These are phyloP conservation scores for Peucedramus taeniatus DNA, from an alignment of 2,113 vertebrate genomes.

Conservation along the genomic window DNA sequence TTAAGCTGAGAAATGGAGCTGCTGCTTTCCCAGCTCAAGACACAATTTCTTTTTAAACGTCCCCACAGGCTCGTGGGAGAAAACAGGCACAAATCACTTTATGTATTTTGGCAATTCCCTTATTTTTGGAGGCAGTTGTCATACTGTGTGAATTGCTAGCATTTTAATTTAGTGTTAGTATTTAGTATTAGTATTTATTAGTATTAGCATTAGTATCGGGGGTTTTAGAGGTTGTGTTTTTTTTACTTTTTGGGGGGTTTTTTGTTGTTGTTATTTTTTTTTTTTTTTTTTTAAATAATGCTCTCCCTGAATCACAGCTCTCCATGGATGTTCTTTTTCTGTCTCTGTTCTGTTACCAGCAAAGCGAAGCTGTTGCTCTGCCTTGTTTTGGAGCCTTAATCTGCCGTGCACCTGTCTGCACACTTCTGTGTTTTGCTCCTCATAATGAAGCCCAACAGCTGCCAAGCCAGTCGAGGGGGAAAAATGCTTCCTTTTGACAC, in stretches of 20 bases:
- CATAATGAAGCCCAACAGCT: neutral
- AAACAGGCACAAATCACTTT: neutral
- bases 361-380: neutral
- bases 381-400: neutral
- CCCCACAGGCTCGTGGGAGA: neutral
- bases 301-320: neutral
- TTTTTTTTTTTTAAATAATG: neutral
- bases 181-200: neutral
- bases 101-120: neutral
- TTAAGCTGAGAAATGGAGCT: neutral
- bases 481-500: neutral
- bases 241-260: neutral
- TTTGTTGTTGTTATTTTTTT: neutral
- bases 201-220: neutral
- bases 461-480: neutral
- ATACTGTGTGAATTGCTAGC: neutral
- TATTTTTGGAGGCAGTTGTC: neutral
- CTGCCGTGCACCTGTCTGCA: conserved; percentile 19
- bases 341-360: neutral
- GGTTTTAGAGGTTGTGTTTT: neutral
- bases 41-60: neutral
- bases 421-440: neutral
- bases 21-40: neutral
- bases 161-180: neutral
- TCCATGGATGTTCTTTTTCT: conserved; percentile 1